Conservation (phyloP, 2,888 invertebrate species). For the Amphipoea oculea region DNA sequence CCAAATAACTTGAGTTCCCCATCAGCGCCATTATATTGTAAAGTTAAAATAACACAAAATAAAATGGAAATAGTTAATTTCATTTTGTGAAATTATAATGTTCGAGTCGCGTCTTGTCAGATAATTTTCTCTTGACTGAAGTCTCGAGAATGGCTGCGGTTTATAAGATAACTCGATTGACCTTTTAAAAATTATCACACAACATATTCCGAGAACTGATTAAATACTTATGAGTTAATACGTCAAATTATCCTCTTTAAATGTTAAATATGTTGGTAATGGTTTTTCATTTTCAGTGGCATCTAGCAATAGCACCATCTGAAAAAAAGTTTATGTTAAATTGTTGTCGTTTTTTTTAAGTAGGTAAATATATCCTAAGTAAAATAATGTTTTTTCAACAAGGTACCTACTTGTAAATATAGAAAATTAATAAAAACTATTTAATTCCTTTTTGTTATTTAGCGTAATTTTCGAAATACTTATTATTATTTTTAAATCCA, state of each 20-base stretch:
- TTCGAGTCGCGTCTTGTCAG: conserved; percentile 56
- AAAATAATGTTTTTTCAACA: not conserved
- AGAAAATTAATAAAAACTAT: not conserved
- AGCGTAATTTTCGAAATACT: not conserved
- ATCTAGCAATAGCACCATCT: conserved; percentile 32
- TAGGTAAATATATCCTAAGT: too few relatives aligned
- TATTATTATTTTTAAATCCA: not conserved
- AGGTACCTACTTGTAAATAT: not conserved
- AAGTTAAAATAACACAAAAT: conserved; percentile 68
- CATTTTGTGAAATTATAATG: conserved; percentile 68
- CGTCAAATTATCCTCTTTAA: conserved; percentile 17
- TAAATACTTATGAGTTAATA: conserved; percentile 54
- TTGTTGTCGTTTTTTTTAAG: not conserved
- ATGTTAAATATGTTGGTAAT: conserved; percentile 11
- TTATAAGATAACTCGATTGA: conserved; percentile 73
- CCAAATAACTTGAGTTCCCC: conserved; percentile 73
- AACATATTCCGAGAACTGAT: conserved; percentile 68
- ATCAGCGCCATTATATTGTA: conserved; percentile 65
- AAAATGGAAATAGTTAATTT: conserved; percentile 69
- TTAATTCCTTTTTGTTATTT: not conserved
- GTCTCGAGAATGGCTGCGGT: conserved; percentile 47
- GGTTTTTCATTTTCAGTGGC: conserved; percentile 12
- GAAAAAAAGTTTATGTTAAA: conserved; percentile 21
- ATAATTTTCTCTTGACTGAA: conserved; percentile 70
- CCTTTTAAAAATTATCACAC: conserved; percentile 70